Evolutionary conservation across 2,888 invertebrate species (phyloP), one percentile per base, ranked within the genome.

Genomic region (Drosophila leonis): DNA sequence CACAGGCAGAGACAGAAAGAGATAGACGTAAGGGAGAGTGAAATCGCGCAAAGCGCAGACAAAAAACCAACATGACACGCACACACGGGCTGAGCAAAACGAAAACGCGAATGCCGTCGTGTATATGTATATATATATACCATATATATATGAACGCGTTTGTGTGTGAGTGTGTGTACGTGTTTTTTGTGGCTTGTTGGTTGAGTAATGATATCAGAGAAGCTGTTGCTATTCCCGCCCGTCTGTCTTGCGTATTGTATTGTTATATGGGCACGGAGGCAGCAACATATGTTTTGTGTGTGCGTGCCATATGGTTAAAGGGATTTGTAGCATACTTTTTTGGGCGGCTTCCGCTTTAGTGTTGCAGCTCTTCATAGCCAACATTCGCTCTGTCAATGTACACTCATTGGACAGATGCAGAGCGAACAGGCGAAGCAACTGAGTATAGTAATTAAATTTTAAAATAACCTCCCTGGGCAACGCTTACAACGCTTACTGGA

Each of bases 171-270:
- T 65, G 62, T 62, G 54, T 37, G 67, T 49, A 67, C 48, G 69
- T 69, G 80, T 63, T 67, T 65, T 79, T 68, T 69, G 69, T 65
- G 69, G 71, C 69, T 78, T 78, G 71, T 72, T 72, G 74, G 79
- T 81, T 80, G 86, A 83, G 85, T 83, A 86, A 86, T 88, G 86
- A 83, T 88, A 88, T 86, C 85, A 86, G 75, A 70, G 84, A 82
- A 78, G 80, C 78, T 82, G 80, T 75, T 84, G 75, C 75, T 78
- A 69, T 72, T 66, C 63, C 64, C 63, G 55, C 61, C 51, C 65
- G 55, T 62, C 37, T 29, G 41, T 33, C 62, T 46, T 24, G 33
- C 20, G 31, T 27, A 29, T 65, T 76, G 65, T 64, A 64, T 76
- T 80, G 67, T 76, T 70, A 52, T 67, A 66, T 48, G 75, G 61